Evolutionary conservation across 2,888 invertebrate species (phyloP).

Genomic region (Acleris holmiana): DNA sequence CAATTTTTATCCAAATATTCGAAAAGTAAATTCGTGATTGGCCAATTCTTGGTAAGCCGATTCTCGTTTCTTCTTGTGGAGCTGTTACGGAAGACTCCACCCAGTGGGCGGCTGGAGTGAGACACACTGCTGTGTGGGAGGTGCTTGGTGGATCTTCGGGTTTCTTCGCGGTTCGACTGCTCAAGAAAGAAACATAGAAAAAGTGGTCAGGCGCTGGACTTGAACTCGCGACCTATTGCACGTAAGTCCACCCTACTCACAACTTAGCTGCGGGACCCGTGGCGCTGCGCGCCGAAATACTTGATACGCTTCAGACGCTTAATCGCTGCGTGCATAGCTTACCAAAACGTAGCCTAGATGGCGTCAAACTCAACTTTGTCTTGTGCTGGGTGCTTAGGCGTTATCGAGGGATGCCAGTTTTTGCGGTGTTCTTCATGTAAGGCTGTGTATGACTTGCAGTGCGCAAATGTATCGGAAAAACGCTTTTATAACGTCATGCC

Average conservation of each 20-base stretch:
- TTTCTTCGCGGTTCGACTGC: background rate
- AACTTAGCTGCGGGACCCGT: too few species aligned
- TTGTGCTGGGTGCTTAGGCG: conserved; percentile 3
- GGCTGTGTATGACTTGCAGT: too few species aligned
- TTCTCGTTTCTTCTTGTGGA: background rate
- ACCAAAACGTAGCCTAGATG: background rate
- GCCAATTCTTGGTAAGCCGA: background rate
- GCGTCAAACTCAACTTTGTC: background rate
- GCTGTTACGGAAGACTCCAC: background rate
- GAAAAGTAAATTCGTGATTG: background rate
- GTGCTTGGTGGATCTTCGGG: background rate
- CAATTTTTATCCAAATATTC: too few species aligned
- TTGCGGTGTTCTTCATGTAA: background rate
- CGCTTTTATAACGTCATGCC: too few species aligned
- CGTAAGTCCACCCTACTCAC: too few species aligned
- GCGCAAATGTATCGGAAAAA: too few species aligned
- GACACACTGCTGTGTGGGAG: background rate
- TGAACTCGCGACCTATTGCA: too few species aligned
- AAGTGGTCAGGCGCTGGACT: too few species aligned
- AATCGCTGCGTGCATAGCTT: too few species aligned
- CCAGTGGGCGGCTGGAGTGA: background rate
- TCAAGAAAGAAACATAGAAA: too few species aligned
- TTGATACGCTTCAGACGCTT: too few species aligned
- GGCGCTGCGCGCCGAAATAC: too few species aligned
- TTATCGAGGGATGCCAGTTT: background rate